Percentiles rank a stretch among this genome's conserved stretches.
Conservation (phyloP, 2,113 vertebrate genomes). For the Sinocyclocheilus rhinocerous region DNA sequence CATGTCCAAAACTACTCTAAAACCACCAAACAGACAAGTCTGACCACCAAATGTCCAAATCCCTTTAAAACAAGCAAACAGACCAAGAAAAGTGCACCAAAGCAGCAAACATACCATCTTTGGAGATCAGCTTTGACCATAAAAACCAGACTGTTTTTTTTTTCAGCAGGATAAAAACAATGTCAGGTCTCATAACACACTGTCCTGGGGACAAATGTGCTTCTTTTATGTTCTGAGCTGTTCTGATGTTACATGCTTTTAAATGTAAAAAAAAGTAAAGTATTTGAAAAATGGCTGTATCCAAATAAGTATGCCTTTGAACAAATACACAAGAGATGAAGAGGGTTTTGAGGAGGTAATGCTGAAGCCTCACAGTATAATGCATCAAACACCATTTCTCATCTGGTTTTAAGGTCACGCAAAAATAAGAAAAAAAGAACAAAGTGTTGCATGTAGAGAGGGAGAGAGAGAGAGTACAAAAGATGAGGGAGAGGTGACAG, state of each 20-base stretch:
- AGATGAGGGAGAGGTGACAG: constrained; percentile 25
- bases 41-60: background rate
- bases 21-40: background rate
- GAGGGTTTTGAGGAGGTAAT: constrained; percentile 20
- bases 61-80: background rate
- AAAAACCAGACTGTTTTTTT: background rate
- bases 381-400: constrained; percentile 19
- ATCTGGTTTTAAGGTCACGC: constrained; percentile 39
- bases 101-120: background rate
- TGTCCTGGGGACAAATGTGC: constrained; percentile 1
- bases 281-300: background rate
- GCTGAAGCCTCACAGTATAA: constrained; percentile 27
- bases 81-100: background rate
- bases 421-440: constrained; percentile 41
- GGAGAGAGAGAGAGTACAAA: constrained; percentile 38
- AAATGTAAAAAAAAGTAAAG: constrained; percentile 1
- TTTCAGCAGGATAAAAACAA: background rate
- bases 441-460: constrained; percentile 34
- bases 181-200: background rate
- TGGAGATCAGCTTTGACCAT: background rate
- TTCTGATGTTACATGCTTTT: constrained; percentile 15
- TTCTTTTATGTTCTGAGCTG: background rate
- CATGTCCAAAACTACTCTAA: background rate
- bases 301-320: constrained; percentile 3
- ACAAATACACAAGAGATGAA: constrained; percentile 21